Evolutionary conservation across 2,113 vertebrate genomes (phyloP).

Genomic region (Nothocercus nigrocapillus): DNA sequence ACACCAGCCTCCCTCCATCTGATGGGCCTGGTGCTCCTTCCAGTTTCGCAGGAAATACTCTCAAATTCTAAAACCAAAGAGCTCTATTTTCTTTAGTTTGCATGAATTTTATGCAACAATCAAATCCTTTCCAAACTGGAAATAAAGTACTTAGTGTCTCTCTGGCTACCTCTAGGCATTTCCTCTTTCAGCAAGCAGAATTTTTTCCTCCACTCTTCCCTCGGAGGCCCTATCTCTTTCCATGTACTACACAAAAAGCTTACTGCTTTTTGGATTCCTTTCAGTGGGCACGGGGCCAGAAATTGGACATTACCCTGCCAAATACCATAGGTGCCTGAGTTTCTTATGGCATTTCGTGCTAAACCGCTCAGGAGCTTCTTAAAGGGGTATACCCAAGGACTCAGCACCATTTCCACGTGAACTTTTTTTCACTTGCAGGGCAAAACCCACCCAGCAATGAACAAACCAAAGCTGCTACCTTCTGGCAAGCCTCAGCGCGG

Average conservation of each 20-base stretch:
- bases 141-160: background rate
- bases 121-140: background rate
- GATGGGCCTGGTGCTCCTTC: background rate
- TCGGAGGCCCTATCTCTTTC: background rate
- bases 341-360: background rate
- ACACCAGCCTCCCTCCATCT: background rate
- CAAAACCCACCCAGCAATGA: background rate
- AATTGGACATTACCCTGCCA: background rate
- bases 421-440: background rate
- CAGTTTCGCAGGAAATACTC: background rate
- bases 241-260: background rate
- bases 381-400: background rate
- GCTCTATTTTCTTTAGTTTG: background rate
- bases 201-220: background rate
- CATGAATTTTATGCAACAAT: background rate
- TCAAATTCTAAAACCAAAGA: background rate
- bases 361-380: background rate
- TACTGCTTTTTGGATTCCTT: background rate
- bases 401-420: background rate
- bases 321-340: background rate
- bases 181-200: background rate
- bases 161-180: background rate
- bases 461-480: background rate
- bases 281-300: background rate
- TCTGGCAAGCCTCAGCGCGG: background rate